Evolutionary conservation across 2,797 vertebrate species (phyloP).

Genomic region (Avahi laniger): DNA sequence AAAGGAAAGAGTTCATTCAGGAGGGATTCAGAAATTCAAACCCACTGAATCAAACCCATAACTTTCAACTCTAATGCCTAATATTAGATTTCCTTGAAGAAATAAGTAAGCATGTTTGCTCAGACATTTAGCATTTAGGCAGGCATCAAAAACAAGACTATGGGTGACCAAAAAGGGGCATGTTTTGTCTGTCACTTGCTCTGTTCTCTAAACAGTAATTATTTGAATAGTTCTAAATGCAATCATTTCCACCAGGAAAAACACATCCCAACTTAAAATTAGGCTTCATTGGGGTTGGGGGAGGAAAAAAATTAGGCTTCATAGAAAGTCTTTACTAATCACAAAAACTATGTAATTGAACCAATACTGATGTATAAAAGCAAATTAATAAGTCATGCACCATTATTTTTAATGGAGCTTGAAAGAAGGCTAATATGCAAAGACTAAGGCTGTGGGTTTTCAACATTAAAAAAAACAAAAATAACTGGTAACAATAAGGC

Average conservation of each 20-base stretch:
- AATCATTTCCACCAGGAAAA: slow-evolving; percentile 55
- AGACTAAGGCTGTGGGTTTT: neutral
- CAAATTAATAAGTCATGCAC: neutral
- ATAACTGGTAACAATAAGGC: neutral
- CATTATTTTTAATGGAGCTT: neutral
- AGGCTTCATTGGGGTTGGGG: neutral
- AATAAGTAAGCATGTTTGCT: neutral
- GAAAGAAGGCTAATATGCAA: neutral
- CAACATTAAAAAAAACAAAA: slow-evolving; percentile 21
- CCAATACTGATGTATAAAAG: neutral
- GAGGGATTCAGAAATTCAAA: neutral
- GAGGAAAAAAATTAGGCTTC: neutral
- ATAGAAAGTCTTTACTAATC: neutral
- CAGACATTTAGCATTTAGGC: neutral
- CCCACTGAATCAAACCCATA: neutral
- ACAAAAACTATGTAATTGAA: slow-evolving; percentile 20
- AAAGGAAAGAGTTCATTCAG: neutral
- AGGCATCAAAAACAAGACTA: neutral
- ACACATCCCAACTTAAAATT: neutral
- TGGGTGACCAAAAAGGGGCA: neutral
- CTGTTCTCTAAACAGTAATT: neutral
- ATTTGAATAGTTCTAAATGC: slow-evolving; percentile 34
- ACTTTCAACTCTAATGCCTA: neutral
- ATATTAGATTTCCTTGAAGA: neutral
- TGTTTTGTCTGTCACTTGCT: slow-evolving; percentile 14